These are phyloP conservation scores for Darevskia mixta DNA, from an alignment of 2,797 vertebrate genomes.

Conservation along the genomic window DNA sequence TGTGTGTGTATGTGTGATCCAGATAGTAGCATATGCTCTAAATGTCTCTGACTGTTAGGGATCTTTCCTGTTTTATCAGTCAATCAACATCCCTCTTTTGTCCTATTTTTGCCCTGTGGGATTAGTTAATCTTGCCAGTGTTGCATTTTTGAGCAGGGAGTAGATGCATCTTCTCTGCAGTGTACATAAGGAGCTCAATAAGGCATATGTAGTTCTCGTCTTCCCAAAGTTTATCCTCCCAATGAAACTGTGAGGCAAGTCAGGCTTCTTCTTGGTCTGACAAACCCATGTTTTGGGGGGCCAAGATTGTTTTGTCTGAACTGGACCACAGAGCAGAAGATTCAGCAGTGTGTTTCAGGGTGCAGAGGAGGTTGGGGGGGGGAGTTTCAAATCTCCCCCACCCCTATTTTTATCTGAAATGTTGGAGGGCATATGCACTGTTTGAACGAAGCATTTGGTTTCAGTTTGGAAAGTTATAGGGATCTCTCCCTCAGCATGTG, in stretches of 20 bases:
- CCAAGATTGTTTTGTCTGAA: too few relatives aligned
- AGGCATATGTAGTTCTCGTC: too few relatives aligned
- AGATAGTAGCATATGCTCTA: too few relatives aligned
- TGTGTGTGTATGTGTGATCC: too few relatives aligned
- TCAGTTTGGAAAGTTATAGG: slow-evolving; percentile 28
- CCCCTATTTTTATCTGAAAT: background rate
- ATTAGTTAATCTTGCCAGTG: too few relatives aligned
- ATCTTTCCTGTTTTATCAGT: background rate
- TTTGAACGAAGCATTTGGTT: slow-evolving; percentile 48
- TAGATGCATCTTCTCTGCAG: background rate
- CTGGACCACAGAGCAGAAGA: background rate
- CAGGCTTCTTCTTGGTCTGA: too few relatives aligned
- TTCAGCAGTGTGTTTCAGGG: background rate
- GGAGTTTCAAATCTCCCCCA: too few relatives aligned
- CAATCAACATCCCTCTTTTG: too few relatives aligned
- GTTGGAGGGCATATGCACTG: background rate
- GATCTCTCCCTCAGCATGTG: background rate
- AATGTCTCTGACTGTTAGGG: background rate
- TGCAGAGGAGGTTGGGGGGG: background rate
- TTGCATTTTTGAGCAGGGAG: background rate
- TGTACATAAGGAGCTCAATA: too few relatives aligned
- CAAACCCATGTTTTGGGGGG: too few relatives aligned
- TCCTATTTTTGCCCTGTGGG: background rate
- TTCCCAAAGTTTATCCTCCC: too few relatives aligned
- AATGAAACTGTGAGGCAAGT: too few relatives aligned